phyloP scores from a whole-genome alignment of 2,113 vertebrate species.

The Microcebus tavaratra region DNA sequence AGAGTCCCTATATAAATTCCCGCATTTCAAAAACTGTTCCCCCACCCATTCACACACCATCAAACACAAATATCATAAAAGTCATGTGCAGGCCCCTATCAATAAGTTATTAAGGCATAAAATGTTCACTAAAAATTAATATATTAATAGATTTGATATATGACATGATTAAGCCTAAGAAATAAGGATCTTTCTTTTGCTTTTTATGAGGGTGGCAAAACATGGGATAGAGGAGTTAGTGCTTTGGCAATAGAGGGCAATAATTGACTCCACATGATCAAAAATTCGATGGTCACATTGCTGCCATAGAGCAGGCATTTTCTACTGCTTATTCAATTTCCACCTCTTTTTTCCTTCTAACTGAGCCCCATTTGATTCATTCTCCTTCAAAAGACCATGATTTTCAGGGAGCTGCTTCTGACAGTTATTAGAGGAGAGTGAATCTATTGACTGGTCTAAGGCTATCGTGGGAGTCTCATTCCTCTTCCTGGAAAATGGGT shows the following conservation, averaged over 20 bases:
- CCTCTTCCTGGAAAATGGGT: neutral
- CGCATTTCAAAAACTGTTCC: neutral
- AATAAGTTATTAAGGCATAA: neutral
- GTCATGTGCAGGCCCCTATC: neutral
- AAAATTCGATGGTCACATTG: neutral
- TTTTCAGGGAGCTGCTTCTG: neutral
- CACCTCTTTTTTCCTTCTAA: neutral
- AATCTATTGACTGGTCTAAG: neutral
- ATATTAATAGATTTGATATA: neutral
- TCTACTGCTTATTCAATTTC: neutral
- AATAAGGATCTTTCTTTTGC: neutral
- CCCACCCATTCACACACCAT: neutral
- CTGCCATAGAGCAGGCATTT: neutral
- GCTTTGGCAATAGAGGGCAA: neutral
- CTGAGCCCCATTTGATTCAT: neutral
- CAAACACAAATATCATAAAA: neutral
- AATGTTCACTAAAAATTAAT: neutral
- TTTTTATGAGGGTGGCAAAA: neutral
- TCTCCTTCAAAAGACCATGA: neutral
- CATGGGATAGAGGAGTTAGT: neutral
- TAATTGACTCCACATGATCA: neutral
- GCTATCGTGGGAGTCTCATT: neutral
- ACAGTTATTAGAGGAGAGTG: neutral
- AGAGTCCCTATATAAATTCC: neutral
- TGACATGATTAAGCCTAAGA: neutral